Evolutionary conservation across 2,888 invertebrate genomes (phyloP), one percentile per base, ranked within the genome.

Genomic region (Serripes groenlandicus): DNA sequence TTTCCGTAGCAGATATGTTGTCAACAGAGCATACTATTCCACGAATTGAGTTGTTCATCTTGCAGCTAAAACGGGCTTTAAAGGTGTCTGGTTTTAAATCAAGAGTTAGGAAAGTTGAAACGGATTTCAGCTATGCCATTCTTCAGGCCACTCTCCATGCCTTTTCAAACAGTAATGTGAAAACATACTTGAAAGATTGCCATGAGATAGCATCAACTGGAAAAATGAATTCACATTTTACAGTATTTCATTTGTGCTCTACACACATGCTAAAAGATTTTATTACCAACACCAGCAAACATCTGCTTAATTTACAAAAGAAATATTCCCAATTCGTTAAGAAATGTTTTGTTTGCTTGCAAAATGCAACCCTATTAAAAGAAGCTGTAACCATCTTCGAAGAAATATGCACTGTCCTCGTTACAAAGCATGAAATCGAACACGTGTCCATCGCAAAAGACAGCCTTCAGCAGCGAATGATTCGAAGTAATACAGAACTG

Each of bases 191-290:
- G 2, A 28, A 60, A 5, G 49, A 23, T 30, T 66, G 64, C n/a
- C 56, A 37, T 32, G 52, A 26, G 3, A 30, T 66, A 11, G n/a
- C 54, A n/a, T n/a, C n/a, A n/a, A n/a, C n/a, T n/a, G n/a, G n/a
- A n/a, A n/a, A n/a, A n/a, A n/a, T n/a, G n/a, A n/a, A n/a, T n/a
- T n/a, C 5, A 34, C 37, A 75, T 32, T 49, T 75, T 23, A 75
- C 66, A 11, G 49, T 75, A 0, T 26, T 54, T 3, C 75, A 75
- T 42, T 66, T 75, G 15, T 75, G 75, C 54, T 32, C 66, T 7
- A 37, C 75, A 49, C 68, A 75, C 32, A 66, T 75, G 52, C 32
- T 64, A 15, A 49, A 54, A 34, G 75, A 64, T 42, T 75, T 75
- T n/a, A 66, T 35, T 23, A 62, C 42, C 26, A 62, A 64, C n/a